phyloP scores from a whole-genome alignment of 2,888 invertebrate genomes.

The Galerucella calmariensis region DNA sequence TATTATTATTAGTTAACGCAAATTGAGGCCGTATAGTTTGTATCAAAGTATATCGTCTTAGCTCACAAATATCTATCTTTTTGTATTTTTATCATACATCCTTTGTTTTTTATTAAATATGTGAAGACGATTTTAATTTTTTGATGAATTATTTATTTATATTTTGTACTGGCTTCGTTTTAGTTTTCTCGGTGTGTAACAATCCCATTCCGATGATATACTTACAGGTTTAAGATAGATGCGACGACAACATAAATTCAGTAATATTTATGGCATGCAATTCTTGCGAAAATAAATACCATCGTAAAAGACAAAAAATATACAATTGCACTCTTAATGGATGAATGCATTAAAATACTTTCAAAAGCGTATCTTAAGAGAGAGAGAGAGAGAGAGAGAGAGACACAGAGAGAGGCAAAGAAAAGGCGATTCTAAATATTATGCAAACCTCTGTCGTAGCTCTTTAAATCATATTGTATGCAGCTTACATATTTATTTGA shows the following conservation, averaged over 20 bases:
- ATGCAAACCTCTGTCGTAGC: too few relatives aligned
- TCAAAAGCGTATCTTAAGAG: not conserved
- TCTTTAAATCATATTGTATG: too few relatives aligned
- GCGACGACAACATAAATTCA: conserved; percentile 39
- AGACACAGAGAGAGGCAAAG: not conserved
- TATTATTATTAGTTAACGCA: too few relatives aligned
- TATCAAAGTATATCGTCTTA: too few relatives aligned
- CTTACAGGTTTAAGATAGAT: conserved; percentile 15
- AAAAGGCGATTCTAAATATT: not conserved
- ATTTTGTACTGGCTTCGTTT: not conserved
- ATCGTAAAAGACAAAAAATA: conserved; percentile 38
- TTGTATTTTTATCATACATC: too few relatives aligned
- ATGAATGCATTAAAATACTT: conserved; percentile 34
- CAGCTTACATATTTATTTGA: too few relatives aligned
- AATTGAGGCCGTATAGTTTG: too few relatives aligned
- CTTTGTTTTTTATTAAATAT: too few relatives aligned
- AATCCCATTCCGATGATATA: conserved; percentile 1
- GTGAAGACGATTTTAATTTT: not conserved
- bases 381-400: not conserved
- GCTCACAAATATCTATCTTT: too few relatives aligned
- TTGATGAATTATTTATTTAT: not conserved
- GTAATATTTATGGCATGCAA: conserved; percentile 34
- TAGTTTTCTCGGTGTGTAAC: not conserved
- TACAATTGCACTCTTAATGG: conserved; percentile 38
- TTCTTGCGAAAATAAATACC: conserved; percentile 36